phyloP scores from a whole-genome alignment of 2,888 invertebrate genomes.

The Notocelia uddmanniana region DNA sequence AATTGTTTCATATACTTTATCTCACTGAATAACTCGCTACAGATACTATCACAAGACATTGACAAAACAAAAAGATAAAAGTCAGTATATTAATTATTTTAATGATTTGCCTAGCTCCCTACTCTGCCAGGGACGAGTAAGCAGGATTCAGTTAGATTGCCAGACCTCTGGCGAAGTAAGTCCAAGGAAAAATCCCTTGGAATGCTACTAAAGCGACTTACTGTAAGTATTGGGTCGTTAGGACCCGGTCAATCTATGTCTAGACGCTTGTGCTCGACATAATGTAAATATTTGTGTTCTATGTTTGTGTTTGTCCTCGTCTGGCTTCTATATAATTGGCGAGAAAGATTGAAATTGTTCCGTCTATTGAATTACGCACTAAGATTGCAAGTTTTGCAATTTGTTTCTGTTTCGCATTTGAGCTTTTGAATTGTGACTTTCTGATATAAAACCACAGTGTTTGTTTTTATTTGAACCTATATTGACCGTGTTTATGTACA shows the following conservation, averaged over 20 bases:
- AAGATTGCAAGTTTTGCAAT: not conserved
- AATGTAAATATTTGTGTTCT: conserved; percentile 65
- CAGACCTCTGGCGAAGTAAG: conserved; percentile 79
- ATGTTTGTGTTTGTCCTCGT: conserved; percentile 55
- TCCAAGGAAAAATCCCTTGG: conserved; percentile 78
- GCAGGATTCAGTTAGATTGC: conserved; percentile 65
- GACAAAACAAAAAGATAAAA: conserved; percentile 22
- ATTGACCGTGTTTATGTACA: not conserved
- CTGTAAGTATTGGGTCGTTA: conserved; percentile 69
- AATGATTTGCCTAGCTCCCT: conserved; percentile 70
- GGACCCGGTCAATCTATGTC: conserved; percentile 33
- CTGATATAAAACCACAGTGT: not conserved
- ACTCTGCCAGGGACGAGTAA: conserved; percentile 69
- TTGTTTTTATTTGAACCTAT: conserved; percentile 11
- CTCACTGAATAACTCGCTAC: conserved; percentile 3
- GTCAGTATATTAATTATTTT: conserved; percentile 37
- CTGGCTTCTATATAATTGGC: conserved; percentile 39
- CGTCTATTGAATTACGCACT: not conserved
- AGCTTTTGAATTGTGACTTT: conserved; percentile 13
- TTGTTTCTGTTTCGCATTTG: conserved; percentile 13
- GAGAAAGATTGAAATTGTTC: not conserved
- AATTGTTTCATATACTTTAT: conserved; percentile 4
- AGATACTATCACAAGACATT: conserved; percentile 18
- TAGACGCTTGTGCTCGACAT: conserved; percentile 51
- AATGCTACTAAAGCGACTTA: conserved; percentile 71